phyloP scores from a whole-genome alignment of 2,113 vertebrate species.

The Speoplatyrhinus poulsoni region DNA sequence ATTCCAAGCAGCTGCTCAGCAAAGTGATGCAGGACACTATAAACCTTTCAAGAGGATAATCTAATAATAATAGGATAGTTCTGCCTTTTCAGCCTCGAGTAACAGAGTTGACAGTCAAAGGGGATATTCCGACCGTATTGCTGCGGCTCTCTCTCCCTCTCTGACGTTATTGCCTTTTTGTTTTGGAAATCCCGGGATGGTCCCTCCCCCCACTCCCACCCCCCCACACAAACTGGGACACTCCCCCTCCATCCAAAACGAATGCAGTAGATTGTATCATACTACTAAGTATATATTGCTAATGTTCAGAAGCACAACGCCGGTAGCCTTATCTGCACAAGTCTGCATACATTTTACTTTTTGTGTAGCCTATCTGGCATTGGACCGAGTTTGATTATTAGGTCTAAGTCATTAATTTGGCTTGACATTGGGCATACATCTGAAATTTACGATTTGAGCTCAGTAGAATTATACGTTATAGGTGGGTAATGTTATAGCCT shows the following conservation, averaged over 20 bases:
- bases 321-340: background rate
- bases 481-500: too few species aligned
- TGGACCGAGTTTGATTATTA: background rate
- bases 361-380: background rate
- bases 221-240: background rate
- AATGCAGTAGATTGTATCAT: conserved; percentile 41
- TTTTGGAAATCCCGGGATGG: conserved; percentile 66
- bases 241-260: conserved; percentile 22
- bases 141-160: conserved; percentile 28
- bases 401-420: too few species aligned
- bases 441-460: too few species aligned
- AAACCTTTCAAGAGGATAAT: background rate
- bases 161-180: conserved; percentile 52
- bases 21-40: conserved; percentile 13
- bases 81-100: conserved; percentile 1
- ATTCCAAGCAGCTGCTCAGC: conserved; percentile 2
- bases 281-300: background rate
- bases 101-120: conserved; percentile 10
- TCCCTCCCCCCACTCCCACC: conserved; percentile 46
- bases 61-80: background rate
- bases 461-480: too few species aligned
- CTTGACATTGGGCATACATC: too few species aligned
- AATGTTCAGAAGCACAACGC: background rate
- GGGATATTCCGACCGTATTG: conserved; percentile 34
- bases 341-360: background rate